phyloP scores from a whole-genome alignment of 35 echinoderm and acorn worm genomes.

The Hemicentrotus pulcherrimus region DNA sequence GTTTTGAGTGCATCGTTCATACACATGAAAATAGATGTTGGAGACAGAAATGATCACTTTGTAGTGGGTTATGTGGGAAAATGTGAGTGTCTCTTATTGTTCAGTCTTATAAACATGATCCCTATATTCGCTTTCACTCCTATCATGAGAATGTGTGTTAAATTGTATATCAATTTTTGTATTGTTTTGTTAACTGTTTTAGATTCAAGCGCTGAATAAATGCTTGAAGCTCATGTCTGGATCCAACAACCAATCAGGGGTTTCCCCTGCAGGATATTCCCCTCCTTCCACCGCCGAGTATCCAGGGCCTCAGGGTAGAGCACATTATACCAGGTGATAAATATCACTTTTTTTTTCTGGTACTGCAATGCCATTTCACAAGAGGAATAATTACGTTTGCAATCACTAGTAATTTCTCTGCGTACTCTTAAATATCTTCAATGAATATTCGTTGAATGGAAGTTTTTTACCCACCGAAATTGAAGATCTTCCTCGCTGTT shows the following conservation, averaged over 20 bases:
- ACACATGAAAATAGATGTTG: no score
- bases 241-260: constrained; percentile 30
- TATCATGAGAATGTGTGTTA: constrained; percentile 63
- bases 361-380: not conserved
- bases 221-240: constrained; percentile 82
- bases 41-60: no score
- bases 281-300: not conserved
- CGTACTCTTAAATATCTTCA: not conserved
- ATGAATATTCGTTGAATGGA: no score
- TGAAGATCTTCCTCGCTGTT: no score
- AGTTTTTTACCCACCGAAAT: no score
- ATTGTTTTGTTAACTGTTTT: not conserved
- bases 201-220: constrained; percentile 90
- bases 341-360: not conserved
- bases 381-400: not conserved
- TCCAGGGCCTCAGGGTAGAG: not conserved
- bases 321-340: not conserved
- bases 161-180: not conserved
- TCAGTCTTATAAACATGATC: no score
- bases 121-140: no score
- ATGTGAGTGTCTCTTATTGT: no score
- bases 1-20: no score
- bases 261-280: constrained; percentile 20
- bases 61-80: no score
- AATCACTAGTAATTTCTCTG: not conserved